Conservation (phyloP, 2,797 vertebrate genomes). For the Champsocephalus esox region DNA sequence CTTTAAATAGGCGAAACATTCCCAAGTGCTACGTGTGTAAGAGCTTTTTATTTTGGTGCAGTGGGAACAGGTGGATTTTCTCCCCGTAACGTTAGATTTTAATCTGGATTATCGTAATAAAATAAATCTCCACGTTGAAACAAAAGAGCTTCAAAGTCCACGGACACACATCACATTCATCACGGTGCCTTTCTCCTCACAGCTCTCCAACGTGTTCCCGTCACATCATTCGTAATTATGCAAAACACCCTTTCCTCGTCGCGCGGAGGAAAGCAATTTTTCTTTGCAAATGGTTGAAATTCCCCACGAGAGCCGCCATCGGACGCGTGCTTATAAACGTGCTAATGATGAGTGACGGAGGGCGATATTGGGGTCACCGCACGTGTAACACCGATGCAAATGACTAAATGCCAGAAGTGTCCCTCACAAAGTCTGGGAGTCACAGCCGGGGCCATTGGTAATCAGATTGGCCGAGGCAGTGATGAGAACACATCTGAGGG, state of each 20-base stretch:
- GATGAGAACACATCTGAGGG: conserved; percentile 83
- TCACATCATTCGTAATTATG: conserved; percentile 90
- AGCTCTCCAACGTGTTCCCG: conserved; percentile 82
- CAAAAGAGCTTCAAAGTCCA: conserved; percentile 7
- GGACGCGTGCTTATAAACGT: conserved; percentile 82
- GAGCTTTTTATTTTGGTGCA: no score
- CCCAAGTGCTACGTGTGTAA: no score
- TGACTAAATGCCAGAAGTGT: conserved; percentile 89
- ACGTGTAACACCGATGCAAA: conserved; percentile 86
- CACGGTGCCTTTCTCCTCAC: conserved; percentile 25
- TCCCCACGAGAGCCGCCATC: conserved; percentile 82
- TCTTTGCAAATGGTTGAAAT: conserved; percentile 90
- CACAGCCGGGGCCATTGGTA: conserved; percentile 80
- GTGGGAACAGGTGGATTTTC: no score
- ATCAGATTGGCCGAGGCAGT: conserved; percentile 81
- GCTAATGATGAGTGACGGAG: conserved; percentile 88
- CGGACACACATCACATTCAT: conserved; percentile 30
- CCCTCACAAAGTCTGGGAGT: conserved; percentile 74
- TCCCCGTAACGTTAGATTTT: no score
- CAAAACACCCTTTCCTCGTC: conserved; percentile 83
- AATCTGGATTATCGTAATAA: not conserved
- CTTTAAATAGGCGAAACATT: no score
- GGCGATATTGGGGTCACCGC: conserved; percentile 84
- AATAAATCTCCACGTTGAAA: not conserved
- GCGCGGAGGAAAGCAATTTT: conserved; percentile 87